Base-by-base conservation (phyloP, 2,797 vertebrate genomes). In the Aeoliscus strigatus region DNA sequence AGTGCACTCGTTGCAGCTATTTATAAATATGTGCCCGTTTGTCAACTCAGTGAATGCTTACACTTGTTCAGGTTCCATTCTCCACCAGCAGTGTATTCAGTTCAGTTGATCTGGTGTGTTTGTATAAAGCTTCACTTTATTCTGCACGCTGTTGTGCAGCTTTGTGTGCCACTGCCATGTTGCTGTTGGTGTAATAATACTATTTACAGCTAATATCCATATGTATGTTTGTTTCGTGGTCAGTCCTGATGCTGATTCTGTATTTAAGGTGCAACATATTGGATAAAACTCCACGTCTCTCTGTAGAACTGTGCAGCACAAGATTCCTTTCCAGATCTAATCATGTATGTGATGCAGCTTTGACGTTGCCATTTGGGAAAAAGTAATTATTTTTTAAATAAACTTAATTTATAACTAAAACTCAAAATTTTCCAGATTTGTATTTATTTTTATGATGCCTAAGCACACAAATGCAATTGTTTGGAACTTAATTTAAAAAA, bases 351-450 rank as follows among this genome's bases (percentile, higher is more conserved):
- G 56, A 69, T 59, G 75, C 66, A 75, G 70, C 73, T 48, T 38
- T 50, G 39, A 39, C 46, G 72, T 60, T 76, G 70, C 73, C 53
- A 39, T 75, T 55, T 8, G 18, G 45, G 35, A 70, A 74, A 73
- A 73, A 54, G 31, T 57, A 66, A n/a, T 54, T 83, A 82, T 86
- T 89, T 88, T 89, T 73, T 77, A 85, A 88, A 87, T 87, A 86
- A 88, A 87, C 50, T 34, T 84, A 79, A 89, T 88, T 88, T 89
- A 88, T 87, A 77, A 80, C 40, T 73, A 55, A 49, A 55, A 23
- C 10, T 6, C 46, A 14, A 64, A 27, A 27, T 55, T 51, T 85
- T 3, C 6, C 21, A 33, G 4, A 9, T 78, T 47, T 51, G 85
- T 81, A 73, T 75, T 30, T 61, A 72, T 27, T 60, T 71, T 47